These are phyloP conservation scores for Eudemis profundana DNA, from an alignment of 2,888 invertebrate genomes.

Conservation along the genomic window DNA sequence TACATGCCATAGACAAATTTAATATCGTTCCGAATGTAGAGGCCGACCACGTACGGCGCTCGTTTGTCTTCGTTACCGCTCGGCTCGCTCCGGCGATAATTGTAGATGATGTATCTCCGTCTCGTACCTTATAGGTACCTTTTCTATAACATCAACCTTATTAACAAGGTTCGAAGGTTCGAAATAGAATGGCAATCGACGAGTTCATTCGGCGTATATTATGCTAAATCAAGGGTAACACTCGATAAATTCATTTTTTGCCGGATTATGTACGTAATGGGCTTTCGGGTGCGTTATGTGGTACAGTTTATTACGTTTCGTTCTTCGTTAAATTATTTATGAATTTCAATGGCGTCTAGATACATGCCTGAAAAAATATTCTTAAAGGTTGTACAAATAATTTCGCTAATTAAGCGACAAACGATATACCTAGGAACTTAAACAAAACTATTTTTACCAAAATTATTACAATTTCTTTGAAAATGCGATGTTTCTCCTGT, in stretches of 20 bases:
- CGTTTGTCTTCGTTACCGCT: slow-evolving; percentile 61
- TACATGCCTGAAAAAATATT: no score
- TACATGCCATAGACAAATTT: slow-evolving; percentile 35
- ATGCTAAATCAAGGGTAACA: slow-evolving; percentile 35
- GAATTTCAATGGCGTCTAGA: no score
- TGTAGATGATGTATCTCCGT: slow-evolving; percentile 55
- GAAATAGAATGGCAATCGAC: not conserved
- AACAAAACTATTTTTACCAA: no score
- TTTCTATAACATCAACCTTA: slow-evolving; percentile 2
- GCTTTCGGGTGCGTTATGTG: not conserved
- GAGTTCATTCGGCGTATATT: slow-evolving; percentile 12
- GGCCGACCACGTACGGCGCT: slow-evolving; percentile 51
- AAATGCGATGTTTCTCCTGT: no score
- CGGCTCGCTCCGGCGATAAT: slow-evolving; percentile 55
- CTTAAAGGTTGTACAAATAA: not conserved
- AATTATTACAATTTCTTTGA: no score
- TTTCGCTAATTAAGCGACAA: not conserved
- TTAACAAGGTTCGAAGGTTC: not conserved
- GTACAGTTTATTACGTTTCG: slow-evolving; percentile 28
- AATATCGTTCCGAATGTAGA: slow-evolving; percentile 46
- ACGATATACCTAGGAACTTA: no score
- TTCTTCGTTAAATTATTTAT: slow-evolving; percentile 4
- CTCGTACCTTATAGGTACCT: slow-evolving; percentile 16
- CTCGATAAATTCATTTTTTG: slow-evolving; percentile 37
- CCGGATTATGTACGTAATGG: slow-evolving; percentile 32